phyloP scores from a whole-genome alignment of 1,140 invertebrate species.

The Heterodera schachtii region DNA sequence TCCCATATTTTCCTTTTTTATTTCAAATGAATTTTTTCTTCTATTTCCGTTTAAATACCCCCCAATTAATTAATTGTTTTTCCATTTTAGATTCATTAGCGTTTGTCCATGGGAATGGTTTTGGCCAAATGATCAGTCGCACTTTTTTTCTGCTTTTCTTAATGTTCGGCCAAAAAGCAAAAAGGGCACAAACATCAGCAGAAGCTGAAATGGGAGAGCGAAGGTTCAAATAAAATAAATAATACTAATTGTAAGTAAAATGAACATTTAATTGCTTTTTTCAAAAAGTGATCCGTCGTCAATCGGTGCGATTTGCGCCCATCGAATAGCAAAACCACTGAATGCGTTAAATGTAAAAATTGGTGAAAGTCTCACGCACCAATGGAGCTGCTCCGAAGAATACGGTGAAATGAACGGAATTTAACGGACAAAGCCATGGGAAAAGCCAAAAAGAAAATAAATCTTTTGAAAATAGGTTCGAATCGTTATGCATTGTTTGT shows the following conservation, averaged over 20 bases:
- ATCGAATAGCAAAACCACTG: constrained; percentile 21
- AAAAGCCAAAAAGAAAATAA: no score
- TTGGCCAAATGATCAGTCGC: constrained; percentile 17
- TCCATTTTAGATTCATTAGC: background rate
- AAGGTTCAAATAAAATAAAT: background rate
- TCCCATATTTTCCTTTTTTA: background rate
- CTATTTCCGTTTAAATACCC: background rate
- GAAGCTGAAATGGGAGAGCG: constrained; percentile 11
- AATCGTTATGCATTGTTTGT: constrained; percentile 19
- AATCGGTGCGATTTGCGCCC: constrained; percentile 29
- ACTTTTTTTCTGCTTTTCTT: constrained; percentile 17
- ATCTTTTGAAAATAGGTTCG: constrained; percentile 16
- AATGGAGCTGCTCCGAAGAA: constrained; percentile 27
- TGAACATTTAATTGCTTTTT: constrained; percentile 19
- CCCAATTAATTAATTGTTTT: background rate
- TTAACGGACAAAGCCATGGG: no score
- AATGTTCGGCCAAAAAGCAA: constrained; percentile 18
- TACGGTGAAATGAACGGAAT: constrained; percentile 1
- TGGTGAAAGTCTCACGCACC: constrained; percentile 19
- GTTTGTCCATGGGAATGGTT: background rate
- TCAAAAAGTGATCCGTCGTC: background rate
- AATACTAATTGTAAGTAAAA: no score
- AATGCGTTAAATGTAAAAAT: constrained; percentile 16
- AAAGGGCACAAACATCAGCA: constrained; percentile 1
- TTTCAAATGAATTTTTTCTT: background rate